Evolutionary conservation across 2,113 vertebrate species (phyloP).

Genomic region (Bostrychus sinensis): DNA sequence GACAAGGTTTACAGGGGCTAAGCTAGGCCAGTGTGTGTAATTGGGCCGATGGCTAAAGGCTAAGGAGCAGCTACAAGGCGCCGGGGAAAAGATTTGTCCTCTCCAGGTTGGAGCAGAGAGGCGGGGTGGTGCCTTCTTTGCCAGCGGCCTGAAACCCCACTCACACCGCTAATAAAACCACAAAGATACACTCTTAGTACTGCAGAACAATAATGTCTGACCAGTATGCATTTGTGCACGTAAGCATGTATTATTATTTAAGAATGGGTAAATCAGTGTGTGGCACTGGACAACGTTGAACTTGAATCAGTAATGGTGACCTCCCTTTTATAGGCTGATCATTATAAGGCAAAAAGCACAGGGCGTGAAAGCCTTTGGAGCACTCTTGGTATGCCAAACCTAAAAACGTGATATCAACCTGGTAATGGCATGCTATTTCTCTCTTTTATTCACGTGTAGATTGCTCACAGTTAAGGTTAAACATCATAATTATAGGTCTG

Average conservation of each 20-base stretch:
- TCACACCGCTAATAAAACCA: constrained; percentile 18
- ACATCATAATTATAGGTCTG: constrained; percentile 43
- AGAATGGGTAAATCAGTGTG: constrained; percentile 20
- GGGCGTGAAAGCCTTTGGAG: neutral
- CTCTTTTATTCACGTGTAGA: neutral
- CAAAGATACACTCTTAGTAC: neutral
- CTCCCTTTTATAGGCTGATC: constrained; percentile 21
- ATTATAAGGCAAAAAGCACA: neutral
- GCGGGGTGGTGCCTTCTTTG: constrained; percentile 64
- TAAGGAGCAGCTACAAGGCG: constrained; percentile 75
- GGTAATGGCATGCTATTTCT: neutral
- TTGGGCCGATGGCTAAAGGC: constrained; percentile 74
- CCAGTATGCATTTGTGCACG: neutral
- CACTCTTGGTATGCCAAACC: neutral
- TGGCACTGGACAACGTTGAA: constrained; percentile 31
- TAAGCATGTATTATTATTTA: constrained; percentile 25
- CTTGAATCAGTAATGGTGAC: constrained; percentile 44
- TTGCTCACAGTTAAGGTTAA: neutral
- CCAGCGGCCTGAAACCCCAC: constrained; percentile 51
- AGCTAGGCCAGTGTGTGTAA: constrained; percentile 65
- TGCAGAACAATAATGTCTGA: constrained; percentile 27
- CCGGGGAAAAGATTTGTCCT: constrained; percentile 67
- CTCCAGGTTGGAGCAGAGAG: constrained; percentile 64
- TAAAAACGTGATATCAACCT: neutral
- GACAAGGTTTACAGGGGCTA: constrained; percentile 44